phyloP scores from a whole-genome alignment of 2,797 vertebrate species.

The Phataginus tricuspis region DNA sequence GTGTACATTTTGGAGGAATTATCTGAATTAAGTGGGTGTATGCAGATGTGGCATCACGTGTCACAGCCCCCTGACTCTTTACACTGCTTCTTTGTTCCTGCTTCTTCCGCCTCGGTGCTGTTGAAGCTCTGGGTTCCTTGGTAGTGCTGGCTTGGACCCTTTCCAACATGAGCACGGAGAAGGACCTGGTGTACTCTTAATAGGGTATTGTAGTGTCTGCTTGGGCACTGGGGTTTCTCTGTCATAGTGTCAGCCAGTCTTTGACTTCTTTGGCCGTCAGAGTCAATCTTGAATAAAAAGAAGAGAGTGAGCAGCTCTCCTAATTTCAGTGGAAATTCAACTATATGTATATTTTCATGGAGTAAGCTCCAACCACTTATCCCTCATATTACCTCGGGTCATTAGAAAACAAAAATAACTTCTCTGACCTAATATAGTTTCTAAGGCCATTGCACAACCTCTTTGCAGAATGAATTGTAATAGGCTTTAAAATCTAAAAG shows the following conservation, averaged over 20 bases:
- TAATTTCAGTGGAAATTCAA: conserved; percentile 15
- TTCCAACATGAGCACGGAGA: background rate
- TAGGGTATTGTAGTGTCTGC: background rate
- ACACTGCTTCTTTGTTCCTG: too few relatives aligned
- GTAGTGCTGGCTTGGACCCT: background rate
- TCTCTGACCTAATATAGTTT: conserved; percentile 57
- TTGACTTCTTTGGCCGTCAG: background rate
- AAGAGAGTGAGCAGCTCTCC: background rate
- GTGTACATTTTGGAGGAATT: background rate
- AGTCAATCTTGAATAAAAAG: background rate
- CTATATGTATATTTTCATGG: background rate
- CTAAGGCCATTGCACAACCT: conserved; percentile 35
- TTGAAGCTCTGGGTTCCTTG: background rate
- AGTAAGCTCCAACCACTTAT: conserved; percentile 29
- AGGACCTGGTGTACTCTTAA: background rate
- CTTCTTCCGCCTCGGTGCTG: background rate
- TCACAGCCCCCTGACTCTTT: background rate
- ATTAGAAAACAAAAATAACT: conserved; percentile 19
- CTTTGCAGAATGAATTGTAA: conserved; percentile 33
- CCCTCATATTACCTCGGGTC: conserved; percentile 38
- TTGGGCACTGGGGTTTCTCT: background rate
- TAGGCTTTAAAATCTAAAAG: conserved; percentile 45
- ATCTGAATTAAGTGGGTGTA: background rate
- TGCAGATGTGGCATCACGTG: background rate
- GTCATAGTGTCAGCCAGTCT: background rate